Evolutionary conservation across 2,888 invertebrate genomes (phyloP), one percentile per base, ranked within the genome.

Genomic region (Cryptocheilus praepositus): DNA sequence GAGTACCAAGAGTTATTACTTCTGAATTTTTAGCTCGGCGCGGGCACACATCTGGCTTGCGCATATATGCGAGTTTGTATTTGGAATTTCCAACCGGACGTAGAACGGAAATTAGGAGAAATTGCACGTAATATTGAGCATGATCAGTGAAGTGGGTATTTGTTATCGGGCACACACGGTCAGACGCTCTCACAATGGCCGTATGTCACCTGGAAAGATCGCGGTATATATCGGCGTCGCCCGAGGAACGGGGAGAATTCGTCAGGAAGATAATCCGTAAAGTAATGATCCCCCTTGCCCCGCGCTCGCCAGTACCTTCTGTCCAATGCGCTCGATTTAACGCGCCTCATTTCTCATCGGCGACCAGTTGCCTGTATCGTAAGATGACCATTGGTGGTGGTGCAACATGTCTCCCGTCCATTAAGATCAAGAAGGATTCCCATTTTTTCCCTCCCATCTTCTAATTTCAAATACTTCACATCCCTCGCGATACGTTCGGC

Each of bases 291-390:
- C 71, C 59, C 52, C 64, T 64, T 62, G 67, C 77, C 60, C 77
- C 4, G 49, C 8, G 8, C 76, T 74, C 71, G 80, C 68, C 77
- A 71, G 75, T 68, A 83, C 82, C 83, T 83, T 85, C 84, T 85
- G 84, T 76, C 82, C 75, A 74, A 64, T 70, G 73, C 77, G 77
- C 74, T 83, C 80, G 79, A 81, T 84, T 84, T 83, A 81, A 77
- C 79, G 67, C 76, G 70, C 64, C 80, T 78, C 77, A 68, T 81
- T 81, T 78, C 77, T 82, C 77, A 74, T 74, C 59, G 57, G 43
- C 73, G 21, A 67, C 69, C 61, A 54, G 63, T 3, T 46, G 61
- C 51, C 15, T 64, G 25, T 46, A 15, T 58, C 45, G 57, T 52
- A 61, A 67, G 67, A 64, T 58, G 69, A 61, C 60, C 69, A 55